Percentiles rank a stretch among this genome's conserved stretches.
These are phyloP conservation scores for Sebastes schlegelii DNA, from an alignment of 2,113 vertebrate genomes.

Conservation along the genomic window DNA sequence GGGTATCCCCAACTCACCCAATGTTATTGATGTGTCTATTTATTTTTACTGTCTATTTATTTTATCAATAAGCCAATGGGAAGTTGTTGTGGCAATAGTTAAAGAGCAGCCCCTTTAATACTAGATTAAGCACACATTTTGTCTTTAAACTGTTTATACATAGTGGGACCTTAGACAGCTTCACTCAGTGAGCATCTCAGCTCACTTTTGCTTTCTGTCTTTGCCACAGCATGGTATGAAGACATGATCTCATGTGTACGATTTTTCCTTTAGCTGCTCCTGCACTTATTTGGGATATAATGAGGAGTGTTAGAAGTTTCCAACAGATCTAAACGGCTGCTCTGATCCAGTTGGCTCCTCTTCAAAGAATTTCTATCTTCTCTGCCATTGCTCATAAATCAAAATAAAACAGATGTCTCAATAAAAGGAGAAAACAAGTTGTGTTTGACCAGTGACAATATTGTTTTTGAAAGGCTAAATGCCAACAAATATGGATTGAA, in stretches of 20 bases:
- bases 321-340: conserved; percentile 19
- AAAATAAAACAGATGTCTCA: conserved; percentile 30
- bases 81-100: neutral
- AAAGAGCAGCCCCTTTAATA: neutral
- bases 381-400: conserved; percentile 1
- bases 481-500: too few species aligned
- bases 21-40: neutral
- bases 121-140: neutral
- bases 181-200: neutral
- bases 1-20: too few species aligned
- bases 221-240: neutral
- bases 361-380: conserved; percentile 16
- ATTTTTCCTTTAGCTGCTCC: conserved; percentile 17
- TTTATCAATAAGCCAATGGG: neutral
- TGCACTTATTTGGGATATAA: conserved; percentile 32
- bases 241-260: neutral
- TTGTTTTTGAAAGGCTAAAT: too few species aligned
- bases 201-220: neutral
- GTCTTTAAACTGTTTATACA: neutral
- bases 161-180: neutral
- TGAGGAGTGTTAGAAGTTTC: conserved; percentile 36
- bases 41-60: neutral
- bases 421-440: neutral
- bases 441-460: too few species aligned
- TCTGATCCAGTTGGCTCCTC: conserved; percentile 25